Evolutionary conservation across 2,113 vertebrate species (phyloP), one percentile per base, ranked within the genome.

Genomic region (Charadrius vociferus): DNA sequence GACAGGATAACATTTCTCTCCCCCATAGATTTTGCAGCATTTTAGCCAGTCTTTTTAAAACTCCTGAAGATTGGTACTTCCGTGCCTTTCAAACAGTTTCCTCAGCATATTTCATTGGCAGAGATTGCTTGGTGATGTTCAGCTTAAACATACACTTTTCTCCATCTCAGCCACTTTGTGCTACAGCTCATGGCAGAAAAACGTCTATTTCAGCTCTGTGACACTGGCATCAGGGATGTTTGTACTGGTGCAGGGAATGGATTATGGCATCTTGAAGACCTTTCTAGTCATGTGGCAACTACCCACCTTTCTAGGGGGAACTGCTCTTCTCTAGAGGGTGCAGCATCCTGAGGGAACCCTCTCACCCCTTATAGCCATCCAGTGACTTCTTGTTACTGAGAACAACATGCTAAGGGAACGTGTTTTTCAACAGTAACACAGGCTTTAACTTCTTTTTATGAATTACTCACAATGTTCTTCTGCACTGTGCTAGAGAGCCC

Each of bases 141-240:
- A 53, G 32, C 47, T 63, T 29, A 50, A 86, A 36, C 12, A 22
- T 32, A 36, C 30, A 12, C 61, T 79, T 59, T 71, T 45, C 80
- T 88, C 30, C 39, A 59, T 30, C 65, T 59, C 80, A 81, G 63
- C 20, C 36, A 84, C 78, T 83, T 70, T 81, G 43, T 73, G 63
- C 81, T 58, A 18, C 47, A 84, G 21, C 41, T 88, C 22, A n/a
- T 19, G 47, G 61, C 12, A 93, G 39, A 62, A 73, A 74, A 78
- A 4, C 10, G n/a, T 70, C 77, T 39, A 17, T 80, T 95, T 56
- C 61, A 67, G 29, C 19, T 58, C 74, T 62, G 4, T 26, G 26
- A 58, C 7, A 8, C 17, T 26, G 78, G 12, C 56, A 59, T 2
- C 0, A 0, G 22, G 36, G 39, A 61, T 47, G 36, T 32, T 30